Conservation (phyloP, 1,140 invertebrate species). For the Lepidurus apus region DNA sequence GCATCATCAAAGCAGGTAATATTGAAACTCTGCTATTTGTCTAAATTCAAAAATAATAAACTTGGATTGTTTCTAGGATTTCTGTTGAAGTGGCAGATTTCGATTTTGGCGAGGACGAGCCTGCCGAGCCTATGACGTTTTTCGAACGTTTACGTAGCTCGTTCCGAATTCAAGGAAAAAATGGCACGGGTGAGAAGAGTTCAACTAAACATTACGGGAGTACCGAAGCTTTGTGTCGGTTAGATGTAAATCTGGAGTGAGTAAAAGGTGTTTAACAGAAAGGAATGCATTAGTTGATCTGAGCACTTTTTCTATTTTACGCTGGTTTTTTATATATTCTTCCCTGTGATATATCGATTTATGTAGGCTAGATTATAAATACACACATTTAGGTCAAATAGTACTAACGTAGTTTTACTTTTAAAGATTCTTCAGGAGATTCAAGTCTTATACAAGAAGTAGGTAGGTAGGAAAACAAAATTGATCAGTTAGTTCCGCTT, state of each 20-base stretch:
- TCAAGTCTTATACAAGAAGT: no score
- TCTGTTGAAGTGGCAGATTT: slow-evolving; percentile 34
- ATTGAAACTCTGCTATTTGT: neutral
- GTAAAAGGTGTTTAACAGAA: neutral
- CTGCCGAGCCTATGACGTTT: slow-evolving; percentile 28
- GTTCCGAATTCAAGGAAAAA: neutral
- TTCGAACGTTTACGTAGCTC: slow-evolving; percentile 24
- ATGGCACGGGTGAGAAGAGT: neutral
- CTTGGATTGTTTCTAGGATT: slow-evolving; percentile 17
- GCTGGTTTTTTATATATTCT: neutral
- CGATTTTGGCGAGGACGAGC: slow-evolving; percentile 31
- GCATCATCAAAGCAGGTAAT: slow-evolving; percentile 28
- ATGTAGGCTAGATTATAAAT: neutral
- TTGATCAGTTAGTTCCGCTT: neutral
- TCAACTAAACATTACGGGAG: neutral
- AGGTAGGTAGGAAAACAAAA: neutral
- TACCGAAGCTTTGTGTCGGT: neutral
- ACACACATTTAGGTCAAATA: neutral
- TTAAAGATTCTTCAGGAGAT: no score
- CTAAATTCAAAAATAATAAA: neutral
- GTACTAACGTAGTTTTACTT: neutral
- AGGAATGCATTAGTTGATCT: neutral
- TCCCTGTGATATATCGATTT: neutral
- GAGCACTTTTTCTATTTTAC: neutral
- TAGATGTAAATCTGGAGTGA: neutral